A percentile compares a stretch with the other conserved stretches of the same genome.
Conservation (phyloP, 2,113 vertebrate genomes). For the Pagrus major region DNA sequence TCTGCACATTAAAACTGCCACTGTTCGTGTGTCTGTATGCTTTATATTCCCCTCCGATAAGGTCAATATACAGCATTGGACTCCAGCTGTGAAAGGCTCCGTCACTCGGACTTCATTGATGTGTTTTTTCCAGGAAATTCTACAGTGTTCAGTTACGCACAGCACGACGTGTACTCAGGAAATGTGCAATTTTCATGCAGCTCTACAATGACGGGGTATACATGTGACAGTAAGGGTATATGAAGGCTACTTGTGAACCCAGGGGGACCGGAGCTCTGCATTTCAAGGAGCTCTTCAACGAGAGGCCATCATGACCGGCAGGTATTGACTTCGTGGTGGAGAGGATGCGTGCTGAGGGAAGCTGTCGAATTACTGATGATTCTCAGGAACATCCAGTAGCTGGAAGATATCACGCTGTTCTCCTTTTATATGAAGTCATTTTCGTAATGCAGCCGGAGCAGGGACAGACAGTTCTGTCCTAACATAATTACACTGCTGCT, state of each 20-base stretch:
- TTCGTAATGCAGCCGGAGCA: conserved; percentile 14
- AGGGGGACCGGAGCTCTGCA: not conserved
- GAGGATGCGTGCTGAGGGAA: conserved; percentile 14
- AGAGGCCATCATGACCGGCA: conserved; percentile 10
- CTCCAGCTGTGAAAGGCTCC: not conserved
- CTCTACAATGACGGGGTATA: not conserved
- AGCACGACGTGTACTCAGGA: not conserved
- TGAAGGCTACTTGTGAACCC: not conserved
- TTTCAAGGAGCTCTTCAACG: not conserved
- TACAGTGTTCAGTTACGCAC: not conserved
- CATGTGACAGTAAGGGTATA: not conserved
- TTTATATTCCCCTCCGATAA: not conserved
- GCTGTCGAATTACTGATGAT: conserved; percentile 45
- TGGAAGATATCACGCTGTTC: conserved; percentile 31
- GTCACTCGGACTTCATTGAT: conserved; percentile 1
- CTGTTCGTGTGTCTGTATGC: too few species aligned
- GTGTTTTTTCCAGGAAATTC: not conserved
- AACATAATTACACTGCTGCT: not conserved
- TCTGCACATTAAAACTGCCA: not conserved
- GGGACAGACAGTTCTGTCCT: conserved; percentile 27
- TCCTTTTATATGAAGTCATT: conserved; percentile 11
- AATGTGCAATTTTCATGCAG: not conserved
- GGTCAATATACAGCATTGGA: not conserved
- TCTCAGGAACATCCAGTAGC: conserved; percentile 26
- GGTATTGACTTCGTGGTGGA: not conserved